Evolutionary conservation across 2,888 invertebrate species (phyloP).

Genomic region (Octonoba sinensis): DNA sequence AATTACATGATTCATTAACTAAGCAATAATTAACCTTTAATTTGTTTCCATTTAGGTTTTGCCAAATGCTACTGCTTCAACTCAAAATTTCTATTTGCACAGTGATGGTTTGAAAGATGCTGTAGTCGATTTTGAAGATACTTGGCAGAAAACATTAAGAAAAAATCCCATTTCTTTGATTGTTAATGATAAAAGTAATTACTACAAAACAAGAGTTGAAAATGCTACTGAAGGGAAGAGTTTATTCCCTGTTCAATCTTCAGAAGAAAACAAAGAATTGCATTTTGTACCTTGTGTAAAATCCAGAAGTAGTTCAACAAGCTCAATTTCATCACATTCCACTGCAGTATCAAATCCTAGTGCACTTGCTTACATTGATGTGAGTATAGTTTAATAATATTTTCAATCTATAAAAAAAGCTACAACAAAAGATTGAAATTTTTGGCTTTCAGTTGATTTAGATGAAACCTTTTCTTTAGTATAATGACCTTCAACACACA

Average conservation of each 20-base stretch:
- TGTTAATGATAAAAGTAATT: constrained; percentile 25
- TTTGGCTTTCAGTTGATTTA: too few species aligned
- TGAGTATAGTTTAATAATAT: constrained; percentile 3
- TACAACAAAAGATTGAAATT: too few species aligned
- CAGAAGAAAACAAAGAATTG: not conserved
- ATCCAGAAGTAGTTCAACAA: constrained; percentile 69
- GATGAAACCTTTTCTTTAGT: too few species aligned
- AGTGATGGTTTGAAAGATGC: constrained; percentile 59
- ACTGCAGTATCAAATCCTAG: constrained; percentile 66
- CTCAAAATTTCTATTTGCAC: constrained; percentile 14
- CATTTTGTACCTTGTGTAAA: not conserved
- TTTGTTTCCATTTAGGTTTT: not conserved
- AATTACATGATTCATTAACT: too few species aligned
- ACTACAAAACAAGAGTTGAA: constrained; percentile 1
- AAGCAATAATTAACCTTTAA: not conserved
- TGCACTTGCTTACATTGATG: constrained; percentile 32
- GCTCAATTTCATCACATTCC: constrained; percentile 71
- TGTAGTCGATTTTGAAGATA: constrained; percentile 61
- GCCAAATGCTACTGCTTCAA: not conserved
- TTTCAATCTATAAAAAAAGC: too few species aligned
- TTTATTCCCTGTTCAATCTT: not conserved
- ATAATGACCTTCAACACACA: too few species aligned
- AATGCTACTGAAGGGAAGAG: not conserved
- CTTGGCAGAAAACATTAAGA: constrained; percentile 56
- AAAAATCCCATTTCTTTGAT: constrained; percentile 34